Evolutionary conservation across 1,140 invertebrate species (phyloP), one percentile per base, ranked within the genome.

Genomic region (Ridgeia piscesae): DNA sequence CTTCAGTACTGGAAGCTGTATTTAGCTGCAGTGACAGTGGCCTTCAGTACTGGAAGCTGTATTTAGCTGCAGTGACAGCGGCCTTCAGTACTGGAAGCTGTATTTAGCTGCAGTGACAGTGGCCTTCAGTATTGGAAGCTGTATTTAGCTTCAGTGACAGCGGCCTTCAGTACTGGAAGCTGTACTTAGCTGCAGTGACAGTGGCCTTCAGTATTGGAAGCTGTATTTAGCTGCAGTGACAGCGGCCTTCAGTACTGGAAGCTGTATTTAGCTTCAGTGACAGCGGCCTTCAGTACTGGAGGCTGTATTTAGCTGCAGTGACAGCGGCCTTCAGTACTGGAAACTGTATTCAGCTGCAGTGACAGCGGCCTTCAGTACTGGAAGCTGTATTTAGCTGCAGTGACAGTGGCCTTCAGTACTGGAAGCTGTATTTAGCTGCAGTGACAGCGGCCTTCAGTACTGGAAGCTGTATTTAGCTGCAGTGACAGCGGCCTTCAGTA

Each of bases 91-190:
- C 17, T 77, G 8, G 17, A 14, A 77, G 17, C 58, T 77, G 58
- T 31, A 21, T 31, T 2, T 77, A 14, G 58, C 27, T 77, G 11
- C 58, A 27, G 58, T 90, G 33, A 34, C 27, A 77, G 33, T 9
- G n/a, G 34, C 90, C 27, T 88, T 97, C 97, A 99, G 96, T 99
- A 99, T 95, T 99, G 99, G 94, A 99, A 98, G 95, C 98, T 99
- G 95, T 11, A 42, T 42, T 42, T 42, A 42, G 42, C 11, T 42
- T 42, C 42, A 42, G 42, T 42, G 42, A 42, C 4, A 42, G n/a
- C n/a, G 11, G 42, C 11, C 42, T 42, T 42, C 11, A 42, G 42
- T 42, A 42, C 42, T 77, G 58, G 17, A 77, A 77, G 2, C 14
- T 77, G 27, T 77, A 21, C 27, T 31, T 77, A 27, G 6, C 27